These are phyloP conservation scores for Chromoteleia sp. DNA, from an alignment of 2,888 invertebrate genomes.

Conservation along the genomic window DNA sequence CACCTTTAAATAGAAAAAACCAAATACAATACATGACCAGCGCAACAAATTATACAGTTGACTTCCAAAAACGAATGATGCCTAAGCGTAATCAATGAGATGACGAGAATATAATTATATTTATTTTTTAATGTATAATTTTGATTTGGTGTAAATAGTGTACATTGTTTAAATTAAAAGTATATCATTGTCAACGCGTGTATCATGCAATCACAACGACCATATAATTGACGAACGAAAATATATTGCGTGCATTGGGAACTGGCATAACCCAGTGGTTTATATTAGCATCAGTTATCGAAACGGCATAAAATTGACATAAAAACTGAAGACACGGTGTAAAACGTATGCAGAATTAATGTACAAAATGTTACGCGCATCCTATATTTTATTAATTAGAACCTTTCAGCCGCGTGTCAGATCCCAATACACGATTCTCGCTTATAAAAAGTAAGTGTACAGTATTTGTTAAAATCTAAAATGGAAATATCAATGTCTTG, in stretches of 20 bases:
- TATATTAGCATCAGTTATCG: neutral
- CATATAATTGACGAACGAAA: slow-evolving; percentile 26
- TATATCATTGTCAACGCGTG: slow-evolving; percentile 35
- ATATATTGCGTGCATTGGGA: slow-evolving; percentile 30
- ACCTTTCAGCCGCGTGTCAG: slow-evolving; percentile 2
- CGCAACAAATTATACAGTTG: neutral
- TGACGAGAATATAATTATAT: slow-evolving; percentile 35
- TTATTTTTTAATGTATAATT: slow-evolving; percentile 46
- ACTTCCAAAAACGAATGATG: slow-evolving; percentile 40
- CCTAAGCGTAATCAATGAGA: slow-evolving; percentile 39
- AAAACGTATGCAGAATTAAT: neutral
- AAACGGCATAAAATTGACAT: neutral
- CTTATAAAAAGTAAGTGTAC: slow-evolving; percentile 33
- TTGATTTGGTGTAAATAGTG: slow-evolving; percentile 62
- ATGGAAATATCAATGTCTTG: slow-evolving; percentile 37
- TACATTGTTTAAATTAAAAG: slow-evolving; percentile 56
- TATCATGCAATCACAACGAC: slow-evolving; percentile 44
- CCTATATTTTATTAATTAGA: slow-evolving; percentile 2
- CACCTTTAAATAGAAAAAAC: neutral
- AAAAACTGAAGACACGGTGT: neutral
- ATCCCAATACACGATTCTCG: neutral
- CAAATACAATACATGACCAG: slow-evolving; percentile 8
- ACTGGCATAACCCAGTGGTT: slow-evolving; percentile 2
- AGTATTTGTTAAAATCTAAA: slow-evolving; percentile 43
- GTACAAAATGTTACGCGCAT: slow-evolving; percentile 1